These are phyloP conservation scores for Condylostylus longicornis DNA, from an alignment of 1,140 invertebrate species.

Conservation along the genomic window DNA sequence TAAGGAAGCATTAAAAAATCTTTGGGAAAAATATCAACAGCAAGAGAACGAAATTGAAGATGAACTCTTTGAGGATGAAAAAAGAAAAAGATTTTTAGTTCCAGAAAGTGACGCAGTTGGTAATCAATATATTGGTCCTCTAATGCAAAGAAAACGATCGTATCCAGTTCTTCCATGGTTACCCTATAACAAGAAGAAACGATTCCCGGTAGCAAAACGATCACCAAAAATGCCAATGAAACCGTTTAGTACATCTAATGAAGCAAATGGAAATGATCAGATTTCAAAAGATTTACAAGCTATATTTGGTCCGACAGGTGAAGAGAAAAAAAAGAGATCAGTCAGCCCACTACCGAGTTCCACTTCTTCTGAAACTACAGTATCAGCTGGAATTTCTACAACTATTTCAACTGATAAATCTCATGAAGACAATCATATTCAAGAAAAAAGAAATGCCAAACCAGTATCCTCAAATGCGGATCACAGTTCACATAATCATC, in stretches of 20 bases:
- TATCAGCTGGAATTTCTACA: slow-evolving; percentile 11
- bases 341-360: slow-evolving; percentile 23
- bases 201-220: slow-evolving; percentile 47
- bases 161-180: slow-evolving; percentile 28
- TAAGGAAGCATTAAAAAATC: slow-evolving; percentile 37
- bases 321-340: slow-evolving; percentile 35
- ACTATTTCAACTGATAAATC: slow-evolving; percentile 26
- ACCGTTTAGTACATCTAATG: slow-evolving; percentile 1
- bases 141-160: slow-evolving; percentile 32
- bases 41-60: slow-evolving; percentile 28
- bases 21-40: slow-evolving; percentile 44
- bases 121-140: slow-evolving; percentile 33
- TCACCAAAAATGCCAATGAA: slow-evolving; percentile 19
- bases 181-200: slow-evolving; percentile 35
- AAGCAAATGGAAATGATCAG: slow-evolving; percentile 16
- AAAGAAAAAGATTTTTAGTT: slow-evolving; percentile 39
- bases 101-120: slow-evolving; percentile 27
- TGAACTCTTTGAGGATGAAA: slow-evolving; percentile 27
- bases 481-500: slow-evolving; percentile 12
- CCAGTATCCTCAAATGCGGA: slow-evolving; percentile 10
- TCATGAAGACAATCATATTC: slow-evolving; percentile 12
- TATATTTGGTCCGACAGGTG: slow-evolving; percentile 33
- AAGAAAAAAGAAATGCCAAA: slow-evolving; percentile 10
- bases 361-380: slow-evolving; percentile 7
- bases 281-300: slow-evolving; percentile 31